Evolutionary conservation across 1,140 invertebrate species (phyloP).

Genomic region (Drosophila varians): DNA sequence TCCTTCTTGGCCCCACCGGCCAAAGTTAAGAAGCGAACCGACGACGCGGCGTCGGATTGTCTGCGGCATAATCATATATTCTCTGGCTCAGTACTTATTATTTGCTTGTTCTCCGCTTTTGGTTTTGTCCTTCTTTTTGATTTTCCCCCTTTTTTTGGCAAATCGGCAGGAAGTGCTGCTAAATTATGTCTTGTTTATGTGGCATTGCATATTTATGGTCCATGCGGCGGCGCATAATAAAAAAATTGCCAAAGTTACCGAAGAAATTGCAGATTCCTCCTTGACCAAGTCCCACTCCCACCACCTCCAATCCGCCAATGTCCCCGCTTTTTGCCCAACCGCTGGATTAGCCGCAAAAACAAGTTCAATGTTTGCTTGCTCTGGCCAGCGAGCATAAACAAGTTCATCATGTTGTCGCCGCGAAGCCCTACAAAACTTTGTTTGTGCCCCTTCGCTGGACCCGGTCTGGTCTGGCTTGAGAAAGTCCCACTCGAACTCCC

Average conservation of each 20-base stretch:
- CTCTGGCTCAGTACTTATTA: constrained; percentile 69
- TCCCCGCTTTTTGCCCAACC: neutral
- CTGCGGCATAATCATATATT: constrained; percentile 82
- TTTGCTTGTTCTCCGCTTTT: constrained; percentile 55
- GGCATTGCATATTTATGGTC: constrained; percentile 78
- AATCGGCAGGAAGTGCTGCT: constrained; percentile 76
- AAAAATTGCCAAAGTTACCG: constrained; percentile 56
- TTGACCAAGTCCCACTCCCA: constrained; percentile 64
- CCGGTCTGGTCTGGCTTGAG: constrained; percentile 41
- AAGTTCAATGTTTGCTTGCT: constrained; percentile 79
- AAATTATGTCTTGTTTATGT: constrained; percentile 83
- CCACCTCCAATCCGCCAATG: constrained; percentile 1
- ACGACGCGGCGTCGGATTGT: constrained; percentile 62
- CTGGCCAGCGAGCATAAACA: constrained; percentile 61
- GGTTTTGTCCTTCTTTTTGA: neutral
- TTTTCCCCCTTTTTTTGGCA: constrained; percentile 59
- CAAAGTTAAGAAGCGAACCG: constrained; percentile 9
- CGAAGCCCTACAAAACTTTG: constrained; percentile 73
- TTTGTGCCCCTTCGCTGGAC: constrained; percentile 66
- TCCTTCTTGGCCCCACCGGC: constrained; percentile 10
- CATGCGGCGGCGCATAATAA: constrained; percentile 62
- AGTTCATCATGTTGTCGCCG: constrained; percentile 59
- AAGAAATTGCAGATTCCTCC: constrained; percentile 73
- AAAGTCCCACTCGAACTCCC: constrained; percentile 57
- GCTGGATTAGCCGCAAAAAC: constrained; percentile 49